Conservation (phyloP, 2,888 invertebrate species). For the Octonoba sinensis region DNA sequence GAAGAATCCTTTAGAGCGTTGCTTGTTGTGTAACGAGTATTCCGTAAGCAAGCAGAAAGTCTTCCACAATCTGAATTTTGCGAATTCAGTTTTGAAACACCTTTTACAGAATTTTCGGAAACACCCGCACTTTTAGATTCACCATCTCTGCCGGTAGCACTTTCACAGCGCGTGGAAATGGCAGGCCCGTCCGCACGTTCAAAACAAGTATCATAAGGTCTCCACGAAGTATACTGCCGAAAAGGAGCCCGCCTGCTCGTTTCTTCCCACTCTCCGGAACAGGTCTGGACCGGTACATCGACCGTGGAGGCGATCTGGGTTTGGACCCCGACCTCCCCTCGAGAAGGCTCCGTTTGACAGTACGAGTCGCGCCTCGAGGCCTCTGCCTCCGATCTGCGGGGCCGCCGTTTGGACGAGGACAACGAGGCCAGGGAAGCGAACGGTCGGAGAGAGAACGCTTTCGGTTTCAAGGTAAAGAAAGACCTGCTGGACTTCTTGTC, state of each 20-base stretch:
- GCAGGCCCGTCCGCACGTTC: background rate
- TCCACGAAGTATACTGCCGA: background rate
- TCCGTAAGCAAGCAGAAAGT: no score
- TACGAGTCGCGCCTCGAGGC: constrained; percentile 30
- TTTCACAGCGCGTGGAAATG: background rate
- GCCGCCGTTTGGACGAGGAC: constrained; percentile 19
- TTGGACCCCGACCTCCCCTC: constrained; percentile 54
- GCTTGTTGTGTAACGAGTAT: no score
- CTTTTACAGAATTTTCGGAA: background rate
- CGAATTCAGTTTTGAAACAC: background rate
- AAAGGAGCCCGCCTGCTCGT: constrained; percentile 13
- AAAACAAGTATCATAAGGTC: constrained; percentile 6
- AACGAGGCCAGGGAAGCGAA: constrained; percentile 30
- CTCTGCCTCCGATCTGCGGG: background rate
- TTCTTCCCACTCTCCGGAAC: constrained; percentile 39
- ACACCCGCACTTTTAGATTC: background rate
- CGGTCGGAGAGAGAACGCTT: constrained; percentile 36
- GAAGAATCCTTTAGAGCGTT: no score
- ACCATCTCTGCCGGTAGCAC: background rate
- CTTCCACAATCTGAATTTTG: no score
- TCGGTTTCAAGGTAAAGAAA: constrained; percentile 56
- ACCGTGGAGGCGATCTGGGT: constrained; percentile 60
- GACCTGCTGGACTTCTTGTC: constrained; percentile 18
- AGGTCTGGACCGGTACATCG: constrained; percentile 62
- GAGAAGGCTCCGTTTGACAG: constrained; percentile 42